Conservation (phyloP, 1,140 invertebrate species). For the Stegodyphus dumicola region DNA sequence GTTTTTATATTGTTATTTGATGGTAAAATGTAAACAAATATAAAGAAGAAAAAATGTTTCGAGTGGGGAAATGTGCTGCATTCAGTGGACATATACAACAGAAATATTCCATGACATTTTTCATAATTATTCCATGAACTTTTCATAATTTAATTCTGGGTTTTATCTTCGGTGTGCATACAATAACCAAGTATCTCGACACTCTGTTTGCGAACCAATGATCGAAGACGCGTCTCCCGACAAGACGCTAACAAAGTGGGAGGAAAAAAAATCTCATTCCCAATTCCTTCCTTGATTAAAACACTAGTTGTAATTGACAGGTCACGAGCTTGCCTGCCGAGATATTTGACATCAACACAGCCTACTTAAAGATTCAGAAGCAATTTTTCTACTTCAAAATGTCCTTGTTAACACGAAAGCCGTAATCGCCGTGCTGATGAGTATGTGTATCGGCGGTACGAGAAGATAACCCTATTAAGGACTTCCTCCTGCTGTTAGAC, state of each 20-base stretch:
- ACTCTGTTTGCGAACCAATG: no score
- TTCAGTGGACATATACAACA: no score
- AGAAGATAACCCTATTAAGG: conserved; percentile 25
- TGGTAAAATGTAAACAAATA: no score
- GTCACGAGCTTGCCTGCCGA: conserved; percentile 1
- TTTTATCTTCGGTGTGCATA: no score
- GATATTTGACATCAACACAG: conserved; percentile 2
- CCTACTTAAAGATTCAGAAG: conserved; percentile 27
- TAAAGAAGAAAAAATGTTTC: no score
- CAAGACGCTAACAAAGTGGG: neutral
- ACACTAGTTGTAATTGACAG: conserved; percentile 29
- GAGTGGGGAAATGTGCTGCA: no score
- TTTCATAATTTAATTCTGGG: no score
- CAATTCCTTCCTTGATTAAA: neutral
- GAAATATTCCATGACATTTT: no score
- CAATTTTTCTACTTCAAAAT: conserved; percentile 19
- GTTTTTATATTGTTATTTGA: no score
- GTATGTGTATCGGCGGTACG: neutral
- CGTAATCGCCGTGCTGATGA: conserved; percentile 24
- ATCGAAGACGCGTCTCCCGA: neutral
- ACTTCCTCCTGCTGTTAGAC: no score
- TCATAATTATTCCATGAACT: no score
- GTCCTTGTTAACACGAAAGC: conserved; percentile 33
- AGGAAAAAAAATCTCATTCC: neutral
- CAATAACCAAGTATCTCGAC: no score